Evolutionary conservation across 2,113 vertebrate genomes (phyloP), one percentile per base, ranked within the genome.

Genomic region (Tricholaema leucomelas): DNA sequence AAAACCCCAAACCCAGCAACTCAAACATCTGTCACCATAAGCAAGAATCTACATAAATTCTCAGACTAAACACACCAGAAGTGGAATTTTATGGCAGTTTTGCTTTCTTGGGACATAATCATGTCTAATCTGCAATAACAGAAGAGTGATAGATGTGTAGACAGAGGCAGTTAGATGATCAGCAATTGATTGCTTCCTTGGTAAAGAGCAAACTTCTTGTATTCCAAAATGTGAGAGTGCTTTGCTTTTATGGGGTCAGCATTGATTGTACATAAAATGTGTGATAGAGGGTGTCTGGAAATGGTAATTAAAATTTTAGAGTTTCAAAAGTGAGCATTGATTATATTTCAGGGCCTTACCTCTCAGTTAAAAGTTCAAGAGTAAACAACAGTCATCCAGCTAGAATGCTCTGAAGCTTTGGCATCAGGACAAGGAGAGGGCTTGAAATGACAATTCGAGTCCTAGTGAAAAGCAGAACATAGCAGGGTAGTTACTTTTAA

Each of bases 241-340:
- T 87, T 89, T 88, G 48, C 12, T 20, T 90, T 85, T 89, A 77
- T 38, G 64, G 40, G 64, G 50, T 80, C 67, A 89, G 60, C 87
- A 92, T 93, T 67, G 91, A 92, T 92, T 89, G 72, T 36, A 66
- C 82, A 64, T 92, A 77, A 94, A 85, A 46, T 54, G 50, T 38
- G 79, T 80, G 84, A 85, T 80, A 91, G 40, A 72, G 9, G 33
- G 36, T 81, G 81, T 94, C 84, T 92, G 94, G 86, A 93, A 90
- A 81, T 52, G 36, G 81, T 95, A 97, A 97, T 97, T 97, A 96
- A 96, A 96, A 86, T 81, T 75, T 94, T 92, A 87, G 91, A 50
- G 77, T 95, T 95, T 95, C 58, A 79, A 4, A 93, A 90, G 82
- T 63, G 79, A 95, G 27, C 75, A 94, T 54, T 92, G 97, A 97